phyloP scores from a whole-genome alignment of 2,888 invertebrate species.

The Aleiodes testaceus region DNA sequence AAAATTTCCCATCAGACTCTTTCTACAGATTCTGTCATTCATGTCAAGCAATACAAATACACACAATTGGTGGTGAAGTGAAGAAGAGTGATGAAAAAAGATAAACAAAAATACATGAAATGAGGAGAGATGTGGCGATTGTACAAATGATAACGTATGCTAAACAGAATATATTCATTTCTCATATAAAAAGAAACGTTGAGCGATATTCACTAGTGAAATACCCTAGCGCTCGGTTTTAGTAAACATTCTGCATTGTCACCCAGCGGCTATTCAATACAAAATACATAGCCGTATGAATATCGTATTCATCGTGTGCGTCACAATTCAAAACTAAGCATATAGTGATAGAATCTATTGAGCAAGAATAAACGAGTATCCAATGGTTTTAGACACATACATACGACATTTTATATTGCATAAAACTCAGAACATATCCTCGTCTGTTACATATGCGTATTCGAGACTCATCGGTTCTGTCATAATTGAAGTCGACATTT shows the following conservation, averaged over 20 bases:
- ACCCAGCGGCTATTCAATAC: conserved; percentile 2
- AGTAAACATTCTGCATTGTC: conserved; percentile 29
- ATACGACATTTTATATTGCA: too few relatives aligned
- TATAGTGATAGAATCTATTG: neutral
- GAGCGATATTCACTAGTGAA: too few relatives aligned
- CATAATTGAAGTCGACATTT: neutral
- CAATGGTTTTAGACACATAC: neutral
- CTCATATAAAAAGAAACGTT: too few relatives aligned
- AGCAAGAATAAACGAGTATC: neutral
- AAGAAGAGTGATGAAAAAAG: neutral
- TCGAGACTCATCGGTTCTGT: too few relatives aligned
- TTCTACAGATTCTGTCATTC: neutral
- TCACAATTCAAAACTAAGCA: conserved; percentile 31
- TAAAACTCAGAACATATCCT: too few relatives aligned
- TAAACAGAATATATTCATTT: too few relatives aligned
- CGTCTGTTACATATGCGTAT: too few relatives aligned
- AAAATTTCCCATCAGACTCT: neutral
- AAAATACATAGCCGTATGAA: conserved; percentile 18
- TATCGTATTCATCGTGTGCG: conserved; percentile 25
- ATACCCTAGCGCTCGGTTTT: too few relatives aligned
- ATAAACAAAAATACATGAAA: neutral
- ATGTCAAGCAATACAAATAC: conserved; percentile 18
- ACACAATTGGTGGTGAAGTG: conserved; percentile 1
- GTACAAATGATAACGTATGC: too few relatives aligned
- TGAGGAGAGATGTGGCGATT: too few relatives aligned